Conservation (phyloP, 1,140 invertebrate genomes). For the Drosophila sp. region DNA sequence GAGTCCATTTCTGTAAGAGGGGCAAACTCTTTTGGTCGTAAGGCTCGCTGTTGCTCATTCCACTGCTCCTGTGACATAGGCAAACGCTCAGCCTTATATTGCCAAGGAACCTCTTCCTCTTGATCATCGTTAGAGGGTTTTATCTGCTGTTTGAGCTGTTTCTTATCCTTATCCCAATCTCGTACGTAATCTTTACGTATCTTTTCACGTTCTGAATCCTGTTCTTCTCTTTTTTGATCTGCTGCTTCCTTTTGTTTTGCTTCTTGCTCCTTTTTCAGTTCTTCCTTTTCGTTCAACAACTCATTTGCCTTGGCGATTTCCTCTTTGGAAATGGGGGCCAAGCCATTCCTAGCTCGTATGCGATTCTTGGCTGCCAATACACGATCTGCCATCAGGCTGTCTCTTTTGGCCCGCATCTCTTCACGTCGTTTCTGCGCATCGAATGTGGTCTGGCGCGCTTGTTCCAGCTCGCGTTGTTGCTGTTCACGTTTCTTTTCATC, state of each 20-base stretch:
- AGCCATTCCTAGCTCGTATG: constrained; percentile 89
- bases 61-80: constrained; percentile 91
- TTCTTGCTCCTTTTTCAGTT: constrained; percentile 83
- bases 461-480: constrained; percentile 90
- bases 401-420: constrained; percentile 86
- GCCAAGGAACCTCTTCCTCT: constrained; percentile 64
- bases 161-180: constrained; percentile 88
- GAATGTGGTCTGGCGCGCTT: constrained; percentile 89
- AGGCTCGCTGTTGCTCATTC: constrained; percentile 88
- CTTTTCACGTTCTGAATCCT: constrained; percentile 83
- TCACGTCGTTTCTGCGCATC: constrained; percentile 87
- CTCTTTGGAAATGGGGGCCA: constrained; percentile 85
- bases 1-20: constrained; percentile 81
- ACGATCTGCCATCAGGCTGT: constrained; percentile 89
- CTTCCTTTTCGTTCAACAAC: constrained; percentile 79
- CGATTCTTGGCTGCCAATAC: constrained; percentile 91
- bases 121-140: constrained; percentile 19
- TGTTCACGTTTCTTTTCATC: constrained; percentile 90
- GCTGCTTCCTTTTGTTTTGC: constrained; percentile 83
- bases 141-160: constrained; percentile 23
- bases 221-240: constrained; percentile 56
- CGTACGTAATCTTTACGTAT: constrained; percentile 85
- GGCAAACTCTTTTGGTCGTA: constrained; percentile 88
- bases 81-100: constrained; percentile 84
- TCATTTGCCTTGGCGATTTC: constrained; percentile 48